phyloP scores from a whole-genome alignment of 2,888 invertebrate species.

The Amblyjoppa proteus region DNA sequence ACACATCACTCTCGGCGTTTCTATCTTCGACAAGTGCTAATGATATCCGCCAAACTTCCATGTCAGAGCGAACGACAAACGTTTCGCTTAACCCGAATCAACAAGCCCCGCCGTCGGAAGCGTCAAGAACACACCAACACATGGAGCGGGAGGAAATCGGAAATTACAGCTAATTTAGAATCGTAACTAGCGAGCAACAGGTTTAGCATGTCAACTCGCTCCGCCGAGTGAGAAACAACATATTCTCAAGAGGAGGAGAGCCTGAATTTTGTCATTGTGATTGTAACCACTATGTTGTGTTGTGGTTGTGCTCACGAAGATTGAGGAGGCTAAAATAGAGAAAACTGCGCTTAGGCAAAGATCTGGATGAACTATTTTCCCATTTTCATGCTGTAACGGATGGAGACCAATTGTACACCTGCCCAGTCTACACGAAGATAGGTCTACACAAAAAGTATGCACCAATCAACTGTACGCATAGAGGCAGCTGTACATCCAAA shows the following conservation, averaged over 20 bases:
- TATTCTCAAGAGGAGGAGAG: slow-evolving; percentile 12
- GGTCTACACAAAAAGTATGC: too few species aligned
- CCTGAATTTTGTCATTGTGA: neutral
- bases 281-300: neutral
- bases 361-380: neutral
- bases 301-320: neutral
- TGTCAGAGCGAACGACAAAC: too few species aligned
- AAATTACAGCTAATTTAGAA: slow-evolving; percentile 51
- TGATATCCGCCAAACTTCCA: too few species aligned
- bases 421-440: too few species aligned
- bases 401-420: too few species aligned
- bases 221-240: slow-evolving; percentile 30
- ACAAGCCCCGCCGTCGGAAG: too few species aligned
- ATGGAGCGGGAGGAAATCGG: neutral
- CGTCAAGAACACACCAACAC: neutral
- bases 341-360: neutral
- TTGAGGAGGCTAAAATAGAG: neutral
- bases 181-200: slow-evolving; percentile 58
- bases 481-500: too few species aligned
- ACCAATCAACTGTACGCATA: too few species aligned
- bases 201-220: slow-evolving; percentile 25
- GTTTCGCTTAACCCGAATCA: too few species aligned
- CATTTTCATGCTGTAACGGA: too few species aligned
- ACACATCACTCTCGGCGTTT: too few species aligned
- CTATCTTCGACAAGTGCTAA: too few species aligned